Evolutionary conservation across 2,113 vertebrate genomes (phyloP), one percentile per base, ranked within the genome.

Genomic region (Martes martes): DNA sequence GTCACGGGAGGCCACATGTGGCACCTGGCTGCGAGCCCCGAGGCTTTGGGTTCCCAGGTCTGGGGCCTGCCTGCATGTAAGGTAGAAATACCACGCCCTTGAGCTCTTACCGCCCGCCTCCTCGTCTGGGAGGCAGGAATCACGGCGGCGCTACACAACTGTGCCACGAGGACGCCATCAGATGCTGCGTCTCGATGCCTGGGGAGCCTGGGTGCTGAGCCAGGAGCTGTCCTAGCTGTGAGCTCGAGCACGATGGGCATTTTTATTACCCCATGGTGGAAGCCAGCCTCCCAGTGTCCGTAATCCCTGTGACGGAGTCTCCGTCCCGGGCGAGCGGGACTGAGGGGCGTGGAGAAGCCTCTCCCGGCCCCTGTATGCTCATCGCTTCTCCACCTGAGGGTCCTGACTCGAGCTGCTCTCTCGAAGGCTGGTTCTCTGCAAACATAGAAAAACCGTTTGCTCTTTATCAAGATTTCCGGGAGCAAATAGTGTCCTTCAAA

Each of bases 161-260:
- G 0, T 13, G 19, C 71, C 1, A 0, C n/a, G 69, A 50, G 23
- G 4, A 21, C 23, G 1, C 13, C 16, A 0, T 33, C 61, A 28
- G 36, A 28, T 2, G 5, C 42, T 1, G 24, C 0, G 0, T 21
- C 33, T 1, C 4, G 71, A 13, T 15, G 50, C 39, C 18, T 7
- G 6, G 24, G 33, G 23, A 2, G 6, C 23, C 4, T 3, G 2
- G 0, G 0, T 26, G n/a, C 36, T 2, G 15, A 28, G 55, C 14
- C 16, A 14, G 3, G 0, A 14, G 23, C 24, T 0, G 0, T 16
- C 2, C 0, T 0, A 11, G 0, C n/a, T 0, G 4, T 14, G 4
- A 1, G 14, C 24, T 33, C 2, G 13, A 11, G 57, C 57, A 10
- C 57, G 23, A 15, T 61, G 59, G 9, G 3, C 59, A 61, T 26